A percentile compares a stretch with the other conserved stretches of the same genome.
These are phyloP conservation scores for Acomys russatus DNA, from an alignment of 2,797 vertebrate species.

Conservation along the genomic window DNA sequence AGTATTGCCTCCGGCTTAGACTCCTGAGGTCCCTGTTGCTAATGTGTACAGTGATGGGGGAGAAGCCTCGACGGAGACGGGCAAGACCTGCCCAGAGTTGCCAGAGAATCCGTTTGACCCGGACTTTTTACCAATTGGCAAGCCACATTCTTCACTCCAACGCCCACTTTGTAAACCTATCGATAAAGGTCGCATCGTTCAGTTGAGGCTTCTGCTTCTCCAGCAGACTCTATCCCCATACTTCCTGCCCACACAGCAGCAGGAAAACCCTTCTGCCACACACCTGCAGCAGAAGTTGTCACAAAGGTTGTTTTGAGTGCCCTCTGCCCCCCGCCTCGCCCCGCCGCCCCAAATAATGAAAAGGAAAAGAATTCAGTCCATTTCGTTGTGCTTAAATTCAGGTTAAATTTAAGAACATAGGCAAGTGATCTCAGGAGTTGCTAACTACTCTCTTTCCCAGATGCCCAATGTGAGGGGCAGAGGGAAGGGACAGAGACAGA, in stretches of 20 bases:
- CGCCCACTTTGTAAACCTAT: neutral
- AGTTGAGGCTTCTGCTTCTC: neutral
- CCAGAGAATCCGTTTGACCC: neutral
- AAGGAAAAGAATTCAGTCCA: neutral
- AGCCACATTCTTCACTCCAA: neutral
- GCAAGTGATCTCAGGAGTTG: neutral
- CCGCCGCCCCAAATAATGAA: neutral
- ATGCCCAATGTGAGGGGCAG: neutral
- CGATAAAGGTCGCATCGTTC: neutral
- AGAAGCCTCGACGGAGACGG: neutral
- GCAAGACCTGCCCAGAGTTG: neutral
- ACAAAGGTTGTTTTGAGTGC: neutral
- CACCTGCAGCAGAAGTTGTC: neutral
- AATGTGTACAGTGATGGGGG: accelerated
- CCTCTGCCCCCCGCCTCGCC: too few species aligned
- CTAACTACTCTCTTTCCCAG: neutral
- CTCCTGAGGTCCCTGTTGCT: too few species aligned
- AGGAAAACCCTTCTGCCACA: neutral
- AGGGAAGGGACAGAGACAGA: neutral
- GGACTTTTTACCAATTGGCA: neutral
- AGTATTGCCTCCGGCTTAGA: slow-evolving; percentile 59
- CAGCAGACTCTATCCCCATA: neutral
- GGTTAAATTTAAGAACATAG: slow-evolving; percentile 38
- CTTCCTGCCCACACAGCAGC: neutral
- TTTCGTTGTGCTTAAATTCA: neutral